Evolutionary conservation across 2,888 invertebrate genomes (phyloP), one percentile per base, ranked within the genome.

Genomic region (Nomada goodeniana): DNA sequence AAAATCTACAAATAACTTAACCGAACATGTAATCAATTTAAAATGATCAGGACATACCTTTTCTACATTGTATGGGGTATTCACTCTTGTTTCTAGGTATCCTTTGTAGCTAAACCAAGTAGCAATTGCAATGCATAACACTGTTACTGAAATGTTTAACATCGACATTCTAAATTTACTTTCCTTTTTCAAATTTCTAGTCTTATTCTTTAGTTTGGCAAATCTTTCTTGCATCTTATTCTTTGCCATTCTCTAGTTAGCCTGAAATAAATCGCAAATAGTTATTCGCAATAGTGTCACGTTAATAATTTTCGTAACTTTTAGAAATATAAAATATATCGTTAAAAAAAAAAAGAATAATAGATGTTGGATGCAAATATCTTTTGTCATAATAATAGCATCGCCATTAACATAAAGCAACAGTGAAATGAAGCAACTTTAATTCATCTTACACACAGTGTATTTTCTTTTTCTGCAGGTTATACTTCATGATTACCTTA

Each of bases 71-170:
- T 96, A 96, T 0, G 98, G 98, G 0, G 98, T 98, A 92, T 98
- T 98, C 0, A 98, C 97, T 86, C 98, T 95, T 0, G 98, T 98
- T 94, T 98, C 98, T 82, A 98, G 93, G 91, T 98, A 98, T 1
- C 98, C 98, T 90, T 97, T 94, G 88, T 96, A 97, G 69, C 97
- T 96, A 86, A 97, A 96, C 92, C 96, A 96, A 0, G 96, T 95
- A 2, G 98, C 98, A 68, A 97, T 94, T 0, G 95, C 93, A 76
- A 98, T 95, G 87, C 96, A 96, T 15, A 95, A 91, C 61, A 89
- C 77, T 29, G 92, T 90, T 29, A 92, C 78, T 47, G 91, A 80
- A 47, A 89, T 90, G 64, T 91, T 91, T 15, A 91, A 80, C 26
- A 90, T 80, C 2, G 90, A 86, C 65, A 90, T 84, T 67, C 84